These are phyloP conservation scores for Heliocidaris tuberculata DNA, from an alignment of 35 echinoderm and acorn worm species.

Conservation along the genomic window DNA sequence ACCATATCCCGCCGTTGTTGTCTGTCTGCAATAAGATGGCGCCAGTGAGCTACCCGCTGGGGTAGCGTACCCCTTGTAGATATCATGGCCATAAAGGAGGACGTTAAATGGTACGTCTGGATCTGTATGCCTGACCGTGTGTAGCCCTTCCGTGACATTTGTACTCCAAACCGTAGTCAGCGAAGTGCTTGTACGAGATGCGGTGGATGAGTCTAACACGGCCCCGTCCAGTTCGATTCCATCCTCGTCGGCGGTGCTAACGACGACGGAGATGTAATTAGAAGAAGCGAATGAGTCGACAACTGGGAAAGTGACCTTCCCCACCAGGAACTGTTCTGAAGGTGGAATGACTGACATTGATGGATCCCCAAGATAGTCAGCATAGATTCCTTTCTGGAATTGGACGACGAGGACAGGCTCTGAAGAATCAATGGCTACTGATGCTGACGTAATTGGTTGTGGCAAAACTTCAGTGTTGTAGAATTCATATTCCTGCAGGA, in stretches of 20 bases:
- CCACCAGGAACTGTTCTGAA: neutral
- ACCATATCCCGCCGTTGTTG: neutral
- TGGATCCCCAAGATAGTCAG: neutral
- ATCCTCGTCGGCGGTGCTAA: neutral
- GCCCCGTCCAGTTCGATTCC: neutral
- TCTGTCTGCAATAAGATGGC: neutral
- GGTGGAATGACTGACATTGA: neutral
- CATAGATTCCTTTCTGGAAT: neutral
- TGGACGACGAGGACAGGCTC: constrained; percentile 2
- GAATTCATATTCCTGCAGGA: neutral
- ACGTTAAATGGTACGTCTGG: constrained; percentile 15
- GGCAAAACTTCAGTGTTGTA: neutral
- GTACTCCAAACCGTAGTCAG: neutral
- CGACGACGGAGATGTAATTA: neutral
- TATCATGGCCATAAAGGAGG: neutral
- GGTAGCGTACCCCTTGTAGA: neutral
- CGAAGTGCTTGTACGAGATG: neutral
- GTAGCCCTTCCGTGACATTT: neutral
- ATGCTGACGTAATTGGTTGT: neutral
- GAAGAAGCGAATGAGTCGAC: neutral
- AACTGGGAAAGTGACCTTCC: neutral
- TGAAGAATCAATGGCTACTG: neutral
- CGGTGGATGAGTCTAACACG: neutral
- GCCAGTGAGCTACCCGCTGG: neutral
- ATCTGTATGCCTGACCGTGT: neutral